These are phyloP conservation scores for Neoitamus cyanurus DNA, from an alignment of 2,888 invertebrate genomes.

Conservation along the genomic window DNA sequence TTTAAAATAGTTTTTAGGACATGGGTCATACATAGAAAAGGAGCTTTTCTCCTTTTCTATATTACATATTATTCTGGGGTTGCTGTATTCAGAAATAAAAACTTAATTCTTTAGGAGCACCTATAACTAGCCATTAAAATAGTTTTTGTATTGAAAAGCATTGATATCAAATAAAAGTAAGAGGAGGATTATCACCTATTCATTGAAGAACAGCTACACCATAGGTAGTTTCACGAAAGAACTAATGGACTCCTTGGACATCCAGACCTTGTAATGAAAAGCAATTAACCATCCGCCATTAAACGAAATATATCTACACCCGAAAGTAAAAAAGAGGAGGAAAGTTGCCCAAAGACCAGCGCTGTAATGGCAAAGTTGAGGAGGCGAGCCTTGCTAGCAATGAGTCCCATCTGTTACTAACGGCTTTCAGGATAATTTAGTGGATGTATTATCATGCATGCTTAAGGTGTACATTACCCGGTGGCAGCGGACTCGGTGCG, in stretches of 20 bases:
- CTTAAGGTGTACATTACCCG: constrained; percentile 47
- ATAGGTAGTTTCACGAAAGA: not conserved
- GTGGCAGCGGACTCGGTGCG: constrained; percentile 6
- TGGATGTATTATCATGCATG: constrained; percentile 53
- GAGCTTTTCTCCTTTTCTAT: no score
- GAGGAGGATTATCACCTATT: not conserved
- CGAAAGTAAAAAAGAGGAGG: constrained; percentile 35
- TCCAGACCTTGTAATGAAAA: constrained; percentile 42
- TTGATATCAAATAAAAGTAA: no score
- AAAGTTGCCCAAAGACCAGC: constrained; percentile 22
- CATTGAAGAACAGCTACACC: not conserved
- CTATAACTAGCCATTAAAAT: no score
- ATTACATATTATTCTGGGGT: no score
- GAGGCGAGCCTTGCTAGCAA: constrained; percentile 36
- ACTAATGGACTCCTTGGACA: constrained; percentile 39
- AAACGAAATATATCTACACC: constrained; percentile 46
- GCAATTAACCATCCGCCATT: constrained; percentile 51
- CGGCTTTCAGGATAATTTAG: constrained; percentile 53
- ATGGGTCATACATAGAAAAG: no score
- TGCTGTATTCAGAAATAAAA: no score
- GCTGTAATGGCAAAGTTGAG: constrained; percentile 22
- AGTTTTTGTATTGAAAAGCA: no score
- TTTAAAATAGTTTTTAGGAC: no score
- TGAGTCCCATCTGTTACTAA: constrained; percentile 53
- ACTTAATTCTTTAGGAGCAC: no score